Conservation (phyloP, 2,888 invertebrate species). For the Chrysolina haemoptera region DNA sequence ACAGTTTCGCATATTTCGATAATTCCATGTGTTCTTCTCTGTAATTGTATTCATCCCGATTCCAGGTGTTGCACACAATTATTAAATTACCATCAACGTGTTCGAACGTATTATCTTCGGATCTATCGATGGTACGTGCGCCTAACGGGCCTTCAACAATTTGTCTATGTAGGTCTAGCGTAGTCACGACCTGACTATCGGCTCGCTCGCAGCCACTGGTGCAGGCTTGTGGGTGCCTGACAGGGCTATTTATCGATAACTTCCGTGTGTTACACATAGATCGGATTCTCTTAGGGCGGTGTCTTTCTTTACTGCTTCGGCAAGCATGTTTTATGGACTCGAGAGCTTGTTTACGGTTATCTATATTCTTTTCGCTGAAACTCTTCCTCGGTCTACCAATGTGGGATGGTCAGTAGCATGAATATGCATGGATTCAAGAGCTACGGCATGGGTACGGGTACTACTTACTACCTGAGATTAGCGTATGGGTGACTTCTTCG, state of each 20-base stretch:
- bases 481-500: not conserved
- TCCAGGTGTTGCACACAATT: slow-evolving; percentile 45
- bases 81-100: slow-evolving; percentile 54
- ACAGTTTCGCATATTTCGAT: slow-evolving; percentile 18
- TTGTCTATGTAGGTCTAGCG: slow-evolving; percentile 64
- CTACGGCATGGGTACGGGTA: not conserved
- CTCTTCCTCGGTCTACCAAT: slow-evolving; percentile 22
- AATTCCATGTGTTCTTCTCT: slow-evolving; percentile 20
- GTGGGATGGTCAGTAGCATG: slow-evolving; percentile 26
- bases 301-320: slow-evolving; percentile 44
- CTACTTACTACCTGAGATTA: not conserved
- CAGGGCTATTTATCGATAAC: slow-evolving; percentile 64
- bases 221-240: slow-evolving; percentile 65
- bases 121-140: slow-evolving; percentile 61
- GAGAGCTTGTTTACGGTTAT: slow-evolving; percentile 47
- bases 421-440: slow-evolving; percentile 25
- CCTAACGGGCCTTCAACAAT: slow-evolving; percentile 61
- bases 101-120: slow-evolving; percentile 59
- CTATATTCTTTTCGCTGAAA: slow-evolving; percentile 34
- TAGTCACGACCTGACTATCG: slow-evolving; percentile 58
- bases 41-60: slow-evolving; percentile 33
- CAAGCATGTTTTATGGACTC: slow-evolving; percentile 42
- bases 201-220: slow-evolving; percentile 51
- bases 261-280: slow-evolving; percentile 63
- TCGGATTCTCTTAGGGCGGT: slow-evolving; percentile 49